A percentile compares a stretch with the other conserved stretches of the same genome.
Conservation (phyloP, 2,797 vertebrate species). For the Lacerta bilineata region DNA sequence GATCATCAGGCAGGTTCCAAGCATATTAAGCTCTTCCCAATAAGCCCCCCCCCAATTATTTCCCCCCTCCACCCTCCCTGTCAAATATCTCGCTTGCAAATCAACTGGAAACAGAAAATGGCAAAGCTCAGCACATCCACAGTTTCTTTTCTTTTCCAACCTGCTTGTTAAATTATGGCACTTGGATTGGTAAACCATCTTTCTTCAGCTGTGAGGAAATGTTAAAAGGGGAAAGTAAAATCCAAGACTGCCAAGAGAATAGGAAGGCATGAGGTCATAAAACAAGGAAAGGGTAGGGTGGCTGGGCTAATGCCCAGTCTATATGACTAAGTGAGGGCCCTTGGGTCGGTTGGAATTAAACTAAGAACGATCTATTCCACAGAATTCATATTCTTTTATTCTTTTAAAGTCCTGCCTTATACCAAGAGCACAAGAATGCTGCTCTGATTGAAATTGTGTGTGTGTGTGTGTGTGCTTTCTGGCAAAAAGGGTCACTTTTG, state of each 20-base stretch:
- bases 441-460: constrained; percentile 75
- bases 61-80: no score
- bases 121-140: background rate
- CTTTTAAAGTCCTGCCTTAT: constrained; percentile 72
- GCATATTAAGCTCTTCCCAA: background rate
- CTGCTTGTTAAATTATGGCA: background rate
- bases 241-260: background rate
- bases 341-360: constrained; percentile 65
- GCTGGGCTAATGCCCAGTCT: background rate
- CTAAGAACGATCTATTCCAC: constrained; percentile 68
- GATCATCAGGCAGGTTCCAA: background rate
- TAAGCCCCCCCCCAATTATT: background rate
- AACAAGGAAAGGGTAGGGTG: no score
- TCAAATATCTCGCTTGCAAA: background rate
- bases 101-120: background rate
- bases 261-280: constrained; percentile 40
- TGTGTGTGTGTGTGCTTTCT: constrained; percentile 59
- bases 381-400: constrained; percentile 30
- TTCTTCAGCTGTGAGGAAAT: background rate
- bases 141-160: background rate
- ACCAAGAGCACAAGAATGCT: constrained; percentile 82
- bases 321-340: background rate
- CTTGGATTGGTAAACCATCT: constrained; percentile 13
- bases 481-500: constrained; percentile 84
- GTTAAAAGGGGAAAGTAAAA: background rate